These are phyloP conservation scores for Nymphalis polychloros DNA, from an alignment of 2,888 invertebrate genomes.

Conservation along the genomic window DNA sequence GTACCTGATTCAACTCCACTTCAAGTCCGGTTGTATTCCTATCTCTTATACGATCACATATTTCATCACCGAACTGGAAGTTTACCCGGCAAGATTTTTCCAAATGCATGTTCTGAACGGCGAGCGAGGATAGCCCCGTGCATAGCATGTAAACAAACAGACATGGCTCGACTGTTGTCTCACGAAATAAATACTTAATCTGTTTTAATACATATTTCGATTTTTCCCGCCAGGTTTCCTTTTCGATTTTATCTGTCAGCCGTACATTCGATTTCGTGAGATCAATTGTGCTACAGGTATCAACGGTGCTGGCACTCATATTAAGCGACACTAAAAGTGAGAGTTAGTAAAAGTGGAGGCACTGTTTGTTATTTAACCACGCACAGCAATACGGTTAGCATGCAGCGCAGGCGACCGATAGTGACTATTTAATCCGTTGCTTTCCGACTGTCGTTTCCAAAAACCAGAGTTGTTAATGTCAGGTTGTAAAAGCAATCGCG, in stretches of 20 bases:
- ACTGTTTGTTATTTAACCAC: slow-evolving; percentile 52
- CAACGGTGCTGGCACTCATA: slow-evolving; percentile 64
- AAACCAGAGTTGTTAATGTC: slow-evolving; percentile 73
- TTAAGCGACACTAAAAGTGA: slow-evolving; percentile 55
- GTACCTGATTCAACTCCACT: slow-evolving; percentile 67
- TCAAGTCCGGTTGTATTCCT: slow-evolving; percentile 72
- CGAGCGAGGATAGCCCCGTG: slow-evolving; percentile 83
- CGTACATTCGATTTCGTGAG: slow-evolving; percentile 66
- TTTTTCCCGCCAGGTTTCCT: slow-evolving; percentile 60
- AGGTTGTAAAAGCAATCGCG: slow-evolving; percentile 69
- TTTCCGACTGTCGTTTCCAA: slow-evolving; percentile 70
- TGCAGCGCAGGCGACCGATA: slow-evolving; percentile 54
- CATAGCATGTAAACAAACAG: slow-evolving; percentile 85
- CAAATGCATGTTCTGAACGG: slow-evolving; percentile 80
- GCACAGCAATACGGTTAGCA: slow-evolving; percentile 54
- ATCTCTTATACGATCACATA: slow-evolving; percentile 76
- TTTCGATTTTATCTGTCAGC: slow-evolving; percentile 56
- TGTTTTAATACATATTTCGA: slow-evolving; percentile 61
- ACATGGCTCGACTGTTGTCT: slow-evolving; percentile 85
- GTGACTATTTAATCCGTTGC: slow-evolving; percentile 66
- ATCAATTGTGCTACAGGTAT: slow-evolving; percentile 55
- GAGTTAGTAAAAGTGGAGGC: slow-evolving; percentile 63
- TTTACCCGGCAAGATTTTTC: slow-evolving; percentile 83
- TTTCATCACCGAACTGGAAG: slow-evolving; percentile 71
- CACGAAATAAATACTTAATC: slow-evolving; percentile 61